Evolutionary conservation across 1,140 invertebrate genomes (phyloP).

Genomic region (fruit fly (Drosophila melanogaster)): DNA sequence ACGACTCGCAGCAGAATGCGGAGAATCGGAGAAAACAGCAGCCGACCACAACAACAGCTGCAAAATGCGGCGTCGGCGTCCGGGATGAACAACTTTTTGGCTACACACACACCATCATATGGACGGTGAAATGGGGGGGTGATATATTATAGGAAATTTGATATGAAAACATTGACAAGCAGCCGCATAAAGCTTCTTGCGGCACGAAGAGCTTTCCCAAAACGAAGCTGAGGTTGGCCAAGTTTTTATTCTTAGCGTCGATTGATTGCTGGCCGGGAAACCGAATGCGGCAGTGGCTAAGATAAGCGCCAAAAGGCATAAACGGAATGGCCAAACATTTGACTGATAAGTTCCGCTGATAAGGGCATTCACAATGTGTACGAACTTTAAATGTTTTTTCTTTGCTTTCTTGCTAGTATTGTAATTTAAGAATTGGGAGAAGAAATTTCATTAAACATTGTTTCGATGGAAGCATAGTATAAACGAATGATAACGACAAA

Average conservation of each 20-base stretch:
- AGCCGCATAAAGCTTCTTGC: conserved; percentile 47
- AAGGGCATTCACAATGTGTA: conserved; percentile 3
- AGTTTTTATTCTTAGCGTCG: conserved; percentile 30
- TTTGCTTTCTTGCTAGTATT: background rate
- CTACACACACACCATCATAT: conserved; percentile 11
- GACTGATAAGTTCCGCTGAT: conserved; percentile 29
- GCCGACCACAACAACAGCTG: conserved; percentile 64
- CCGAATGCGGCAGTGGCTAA: conserved; percentile 13
- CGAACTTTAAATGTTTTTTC: background rate
- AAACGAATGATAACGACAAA: background rate
- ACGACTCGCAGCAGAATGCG: conserved; percentile 72
- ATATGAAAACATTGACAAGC: conserved; percentile 63
- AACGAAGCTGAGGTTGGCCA: conserved; percentile 15
- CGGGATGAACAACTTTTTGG: conserved; percentile 53
- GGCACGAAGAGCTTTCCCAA: conserved; percentile 22
- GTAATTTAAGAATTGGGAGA: background rate
- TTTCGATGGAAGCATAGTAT: background rate
- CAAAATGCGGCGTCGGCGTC: conserved; percentile 53
- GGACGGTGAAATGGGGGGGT: background rate
- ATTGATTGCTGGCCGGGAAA: conserved; percentile 25
- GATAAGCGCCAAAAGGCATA: conserved; percentile 19
- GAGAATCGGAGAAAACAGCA: conserved; percentile 30
- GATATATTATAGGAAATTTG: conserved; percentile 40
- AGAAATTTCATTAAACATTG: no score
- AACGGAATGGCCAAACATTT: conserved; percentile 17